Percentiles rank a stretch among this genome's conserved stretches.
Evolutionary conservation across 1,140 invertebrate genomes (phyloP).

Genomic region (Tetraneura akinire): DNA sequence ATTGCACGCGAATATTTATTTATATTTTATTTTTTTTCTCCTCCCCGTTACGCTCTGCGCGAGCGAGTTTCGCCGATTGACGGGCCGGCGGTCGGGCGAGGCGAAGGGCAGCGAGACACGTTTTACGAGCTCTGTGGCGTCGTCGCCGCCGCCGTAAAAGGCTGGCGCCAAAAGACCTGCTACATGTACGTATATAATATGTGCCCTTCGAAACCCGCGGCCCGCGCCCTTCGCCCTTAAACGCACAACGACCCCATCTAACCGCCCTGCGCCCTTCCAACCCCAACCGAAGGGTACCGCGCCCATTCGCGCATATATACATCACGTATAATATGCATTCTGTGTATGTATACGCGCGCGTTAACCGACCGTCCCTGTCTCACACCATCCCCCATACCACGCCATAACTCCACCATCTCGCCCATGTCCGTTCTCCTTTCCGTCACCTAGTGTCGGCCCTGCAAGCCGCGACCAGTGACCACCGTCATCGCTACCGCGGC

Average conservation of each 20-base stretch:
- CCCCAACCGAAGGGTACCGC: not conserved
- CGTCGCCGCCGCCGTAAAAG: constrained; percentile 37
- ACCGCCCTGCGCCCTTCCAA: not conserved
- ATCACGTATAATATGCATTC: too few species aligned
- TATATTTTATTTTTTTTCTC: too few species aligned
- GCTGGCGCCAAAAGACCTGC: constrained; percentile 41
- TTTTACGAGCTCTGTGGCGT: constrained; percentile 40
- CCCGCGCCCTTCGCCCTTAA: not conserved
- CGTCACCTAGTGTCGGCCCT: too few species aligned
- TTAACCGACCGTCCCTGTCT: not conserved
- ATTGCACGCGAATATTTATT: too few species aligned
- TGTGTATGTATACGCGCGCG: constrained; percentile 2
- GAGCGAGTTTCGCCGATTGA: not conserved
- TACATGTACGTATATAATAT: too few species aligned
- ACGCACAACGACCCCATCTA: constrained; percentile 8
- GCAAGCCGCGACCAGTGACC: too few species aligned
- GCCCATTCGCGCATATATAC: constrained; percentile 8
- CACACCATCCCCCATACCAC: not conserved
- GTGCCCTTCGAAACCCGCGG: too few species aligned
- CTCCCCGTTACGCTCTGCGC: not conserved
- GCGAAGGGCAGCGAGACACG: not conserved
- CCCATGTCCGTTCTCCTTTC: not conserved
- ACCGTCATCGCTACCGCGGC: too few species aligned
- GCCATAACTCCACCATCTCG: not conserved
- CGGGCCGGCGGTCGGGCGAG: not conserved